A percentile compares a stretch with the other conserved stretches of the same genome.
phyloP scores from a whole-genome alignment of 2,113 vertebrate species.

The Chamaea fasciata region DNA sequence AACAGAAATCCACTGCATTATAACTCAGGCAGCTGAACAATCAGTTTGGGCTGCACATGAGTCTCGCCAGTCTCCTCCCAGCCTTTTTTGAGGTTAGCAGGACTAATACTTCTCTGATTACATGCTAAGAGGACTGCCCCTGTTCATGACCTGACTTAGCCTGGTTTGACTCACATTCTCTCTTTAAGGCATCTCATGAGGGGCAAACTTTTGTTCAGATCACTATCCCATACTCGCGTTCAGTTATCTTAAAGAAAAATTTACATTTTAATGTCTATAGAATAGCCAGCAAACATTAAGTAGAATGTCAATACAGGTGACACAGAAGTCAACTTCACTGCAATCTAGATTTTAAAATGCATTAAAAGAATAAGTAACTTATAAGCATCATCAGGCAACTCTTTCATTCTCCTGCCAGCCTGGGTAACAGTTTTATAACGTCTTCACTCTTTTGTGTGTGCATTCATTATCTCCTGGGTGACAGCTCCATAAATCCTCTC shows the following conservation, averaged over 20 bases:
- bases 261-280: background rate
- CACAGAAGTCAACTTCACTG: background rate
- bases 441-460: background rate
- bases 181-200: background rate
- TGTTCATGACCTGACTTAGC: background rate
- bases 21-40: background rate
- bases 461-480: background rate
- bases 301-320: background rate
- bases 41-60: background rate
- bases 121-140: background rate
- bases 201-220: background rate
- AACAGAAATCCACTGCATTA: background rate
- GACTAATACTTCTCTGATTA: background rate
- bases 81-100: background rate
- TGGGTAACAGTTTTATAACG: background rate
- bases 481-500: slow-evolving; percentile 30
- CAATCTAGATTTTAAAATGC: background rate
- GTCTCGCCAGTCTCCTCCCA: background rate
- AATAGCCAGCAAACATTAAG: background rate
- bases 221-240: background rate
- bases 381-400: background rate
- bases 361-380: background rate
- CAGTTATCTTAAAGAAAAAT: background rate
- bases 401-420: background rate
- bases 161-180: background rate